Evolutionary conservation across 2,797 vertebrate species (phyloP), one percentile per base, ranked within the genome.

Genomic region (Tadarida brasiliensis): DNA sequence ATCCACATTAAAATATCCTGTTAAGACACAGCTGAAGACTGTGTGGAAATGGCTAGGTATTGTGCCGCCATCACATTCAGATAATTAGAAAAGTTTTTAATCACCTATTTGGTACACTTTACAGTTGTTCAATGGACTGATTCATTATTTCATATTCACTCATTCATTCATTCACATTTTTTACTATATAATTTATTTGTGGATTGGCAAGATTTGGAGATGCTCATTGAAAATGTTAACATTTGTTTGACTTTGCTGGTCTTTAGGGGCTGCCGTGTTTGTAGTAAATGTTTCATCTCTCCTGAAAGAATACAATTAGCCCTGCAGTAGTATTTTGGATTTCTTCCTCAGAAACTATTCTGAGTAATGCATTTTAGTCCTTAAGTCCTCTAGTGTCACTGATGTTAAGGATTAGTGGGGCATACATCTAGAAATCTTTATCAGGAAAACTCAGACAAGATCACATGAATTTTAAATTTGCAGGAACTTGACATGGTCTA

Each of bases 381-480:
- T 56, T 26, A 56, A 30, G 16, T 22, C 30, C 15, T 56, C 49
- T 12, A 8, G 9, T 70, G 49, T 80, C 35, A 7, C 4, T 33
- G 28, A 63, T 49, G 22, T 47, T 35, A 2, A 20, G 11, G 22
- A 57, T 76, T 49, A 73, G 11, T 12, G 54, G 90, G 91, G 35
- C 11, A 94, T 49, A 84, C n/a, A 49, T 65, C 68, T 77, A 88
- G 87, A 86, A 44, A 93, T 85, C 26, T 5, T 7, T 51, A 61
- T 9, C 88, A 74, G 35, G 81, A 83, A 94, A 96, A 93, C 20
- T 11, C n/a, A 82, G 85, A 30, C 54, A 7, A 33, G 80, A 26
- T 85, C 61, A 90, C 33, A 80, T 59, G 87, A 44, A 12, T 56
- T 92, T 82, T 77, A 28, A 12, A 67, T 68, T 49, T 84, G 54